These are phyloP conservation scores for Pelodytes ibericus DNA, from an alignment of 2,797 vertebrate species.

Conservation along the genomic window DNA sequence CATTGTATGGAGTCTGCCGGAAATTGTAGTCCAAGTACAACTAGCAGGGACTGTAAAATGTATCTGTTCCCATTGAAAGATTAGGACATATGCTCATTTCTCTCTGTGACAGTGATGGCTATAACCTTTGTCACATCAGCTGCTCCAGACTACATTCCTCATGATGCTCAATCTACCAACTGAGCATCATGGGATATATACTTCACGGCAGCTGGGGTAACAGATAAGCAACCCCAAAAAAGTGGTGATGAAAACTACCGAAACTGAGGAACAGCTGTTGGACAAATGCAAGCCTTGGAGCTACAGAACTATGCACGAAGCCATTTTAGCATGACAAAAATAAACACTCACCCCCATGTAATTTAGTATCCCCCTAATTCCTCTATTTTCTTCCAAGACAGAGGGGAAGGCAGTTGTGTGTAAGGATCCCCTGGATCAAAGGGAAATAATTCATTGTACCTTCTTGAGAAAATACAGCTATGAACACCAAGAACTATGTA, in stretches of 20 bases:
- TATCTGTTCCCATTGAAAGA: no score
- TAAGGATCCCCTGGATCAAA: conserved; percentile 26
- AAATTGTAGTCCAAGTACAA: no score
- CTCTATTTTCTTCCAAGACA: not conserved
- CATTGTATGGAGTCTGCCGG: no score
- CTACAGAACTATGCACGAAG: not conserved
- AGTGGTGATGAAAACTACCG: not conserved
- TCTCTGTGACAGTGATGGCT: no score
- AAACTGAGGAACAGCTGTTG: not conserved
- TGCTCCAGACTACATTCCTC: no score
- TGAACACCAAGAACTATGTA: conserved; percentile 7
- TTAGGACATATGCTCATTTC: no score
- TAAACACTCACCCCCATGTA: conserved; percentile 26
- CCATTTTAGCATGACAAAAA: conserved; percentile 1
- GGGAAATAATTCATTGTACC: conserved; percentile 23
- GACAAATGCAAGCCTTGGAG: not conserved
- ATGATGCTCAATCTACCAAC: no score
- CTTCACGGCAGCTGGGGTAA: no score
- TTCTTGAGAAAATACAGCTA: conserved; percentile 13
- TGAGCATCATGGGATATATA: no score
- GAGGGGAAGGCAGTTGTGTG: not conserved
- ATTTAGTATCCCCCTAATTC: not conserved
- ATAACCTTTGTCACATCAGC: no score
- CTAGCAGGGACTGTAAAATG: no score
- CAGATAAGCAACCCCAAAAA: not conserved